Percentiles rank a stretch among this genome's conserved stretches.
Conservation (phyloP, 2,113 vertebrate genomes). For the Antigone vipio region DNA sequence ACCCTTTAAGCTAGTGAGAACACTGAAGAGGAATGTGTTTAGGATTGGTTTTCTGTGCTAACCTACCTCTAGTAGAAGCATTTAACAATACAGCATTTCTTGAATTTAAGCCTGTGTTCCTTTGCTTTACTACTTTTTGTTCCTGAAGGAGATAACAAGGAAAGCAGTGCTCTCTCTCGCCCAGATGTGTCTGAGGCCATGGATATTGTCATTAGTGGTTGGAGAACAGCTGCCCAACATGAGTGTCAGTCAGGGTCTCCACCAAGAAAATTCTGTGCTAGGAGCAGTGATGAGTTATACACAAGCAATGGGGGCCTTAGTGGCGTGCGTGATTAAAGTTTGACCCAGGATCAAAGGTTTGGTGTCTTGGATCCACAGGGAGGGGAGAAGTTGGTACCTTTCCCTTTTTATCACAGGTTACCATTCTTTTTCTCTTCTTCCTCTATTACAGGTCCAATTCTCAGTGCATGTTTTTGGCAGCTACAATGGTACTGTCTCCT, state of each 20-base stretch:
- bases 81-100: background rate
- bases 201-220: background rate
- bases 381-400: background rate
- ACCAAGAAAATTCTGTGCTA: background rate
- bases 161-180: background rate
- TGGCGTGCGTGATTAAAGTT: background rate
- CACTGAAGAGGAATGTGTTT: background rate
- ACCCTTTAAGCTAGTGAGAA: background rate
- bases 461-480: conserved; percentile 80
- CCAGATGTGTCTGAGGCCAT: background rate
- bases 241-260: background rate
- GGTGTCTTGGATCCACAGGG: background rate
- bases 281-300: background rate
- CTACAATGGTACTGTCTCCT: conserved; percentile 83
- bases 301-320: background rate
- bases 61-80: background rate
- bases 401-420: background rate
- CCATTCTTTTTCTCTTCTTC: background rate
- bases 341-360: background rate
- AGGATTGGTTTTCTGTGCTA: background rate
- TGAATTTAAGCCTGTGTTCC: background rate
- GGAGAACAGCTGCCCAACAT: background rate
- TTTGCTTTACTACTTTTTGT: background rate
- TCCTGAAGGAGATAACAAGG: background rate
- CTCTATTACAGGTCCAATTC: conserved; percentile 78